Evolutionary conservation across 2,113 vertebrate genomes (phyloP).

Genomic region (Macroglossus sobrinus): DNA sequence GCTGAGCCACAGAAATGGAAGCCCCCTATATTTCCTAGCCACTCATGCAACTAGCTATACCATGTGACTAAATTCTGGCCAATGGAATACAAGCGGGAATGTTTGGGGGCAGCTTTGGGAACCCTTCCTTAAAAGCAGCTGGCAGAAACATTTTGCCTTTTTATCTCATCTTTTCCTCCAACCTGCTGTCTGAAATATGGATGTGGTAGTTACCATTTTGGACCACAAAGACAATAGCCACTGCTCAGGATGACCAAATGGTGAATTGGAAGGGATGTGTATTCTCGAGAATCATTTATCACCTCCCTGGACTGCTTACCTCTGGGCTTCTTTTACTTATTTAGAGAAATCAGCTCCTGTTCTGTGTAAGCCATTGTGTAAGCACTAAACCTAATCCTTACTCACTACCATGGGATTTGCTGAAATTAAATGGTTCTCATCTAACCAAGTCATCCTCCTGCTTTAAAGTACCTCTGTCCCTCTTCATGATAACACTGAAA

Average conservation of each 20-base stretch:
- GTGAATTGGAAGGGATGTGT: background rate
- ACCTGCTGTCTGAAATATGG: background rate
- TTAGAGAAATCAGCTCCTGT: background rate
- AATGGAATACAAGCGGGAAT: background rate
- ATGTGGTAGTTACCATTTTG: background rate
- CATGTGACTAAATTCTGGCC: background rate
- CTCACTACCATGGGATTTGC: background rate
- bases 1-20: background rate
- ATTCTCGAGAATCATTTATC: background rate
- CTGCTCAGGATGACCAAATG: background rate
- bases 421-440: background rate
- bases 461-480: background rate
- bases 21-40: background rate
- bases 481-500: background rate
- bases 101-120: background rate
- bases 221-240: background rate
- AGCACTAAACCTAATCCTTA: background rate
- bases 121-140: background rate
- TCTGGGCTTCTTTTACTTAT: background rate
- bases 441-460: background rate
- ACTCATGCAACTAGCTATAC: background rate
- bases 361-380: background rate
- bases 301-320: background rate
- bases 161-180: background rate
- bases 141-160: background rate